Evolutionary conservation across 1,140 invertebrate species (phyloP).

Genomic region (Meloidogyne hapla): DNA sequence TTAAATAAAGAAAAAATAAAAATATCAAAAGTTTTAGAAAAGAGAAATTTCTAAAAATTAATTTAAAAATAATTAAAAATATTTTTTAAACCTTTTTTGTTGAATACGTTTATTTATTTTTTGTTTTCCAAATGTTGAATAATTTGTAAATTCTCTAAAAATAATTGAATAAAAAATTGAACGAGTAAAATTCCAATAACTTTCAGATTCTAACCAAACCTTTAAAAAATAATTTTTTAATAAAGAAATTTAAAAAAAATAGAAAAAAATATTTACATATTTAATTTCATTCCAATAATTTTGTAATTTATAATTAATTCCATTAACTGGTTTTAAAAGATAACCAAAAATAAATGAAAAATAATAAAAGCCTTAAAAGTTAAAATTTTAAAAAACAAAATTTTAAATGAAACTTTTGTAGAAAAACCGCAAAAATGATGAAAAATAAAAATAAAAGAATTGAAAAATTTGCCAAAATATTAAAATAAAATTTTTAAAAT

Average conservation of each 20-base stretch:
- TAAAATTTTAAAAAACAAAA: background rate
- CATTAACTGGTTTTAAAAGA: background rate
- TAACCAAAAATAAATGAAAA: background rate
- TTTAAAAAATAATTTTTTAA: background rate
- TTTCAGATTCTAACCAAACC: constrained; percentile 1
- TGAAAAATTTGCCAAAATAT: background rate
- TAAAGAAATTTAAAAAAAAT: background rate
- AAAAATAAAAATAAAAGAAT: background rate
- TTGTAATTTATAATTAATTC: background rate
- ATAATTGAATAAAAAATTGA: constrained; percentile 3
- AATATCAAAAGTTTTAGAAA: background rate
- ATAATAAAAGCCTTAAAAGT: background rate
- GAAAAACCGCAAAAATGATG: background rate
- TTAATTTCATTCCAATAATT: background rate
- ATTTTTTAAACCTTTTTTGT: background rate
- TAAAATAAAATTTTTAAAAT: background rate
- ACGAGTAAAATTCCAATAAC: background rate
- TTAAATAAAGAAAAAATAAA: background rate
- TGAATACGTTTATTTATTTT: background rate
- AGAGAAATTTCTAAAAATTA: background rate
- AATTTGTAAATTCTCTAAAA: background rate
- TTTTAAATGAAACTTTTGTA: background rate
- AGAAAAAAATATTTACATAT: background rate
- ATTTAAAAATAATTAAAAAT: no score
- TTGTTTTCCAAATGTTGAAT: background rate